Evolutionary conservation across 2,888 invertebrate genomes (phyloP).

Genomic region (Noctua comes): DNA sequence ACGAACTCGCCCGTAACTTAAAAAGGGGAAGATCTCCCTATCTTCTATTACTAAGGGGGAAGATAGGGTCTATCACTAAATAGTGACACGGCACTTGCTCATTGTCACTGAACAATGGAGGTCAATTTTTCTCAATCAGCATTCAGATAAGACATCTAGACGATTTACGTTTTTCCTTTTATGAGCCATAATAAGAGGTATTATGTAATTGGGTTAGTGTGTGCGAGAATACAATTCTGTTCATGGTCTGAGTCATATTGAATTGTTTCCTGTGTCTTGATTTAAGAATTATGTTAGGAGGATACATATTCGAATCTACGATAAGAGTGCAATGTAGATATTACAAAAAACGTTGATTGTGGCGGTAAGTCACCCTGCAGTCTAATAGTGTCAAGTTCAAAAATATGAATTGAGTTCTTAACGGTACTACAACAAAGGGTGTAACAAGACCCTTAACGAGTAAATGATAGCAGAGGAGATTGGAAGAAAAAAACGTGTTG

Average conservation of each 20-base stretch:
- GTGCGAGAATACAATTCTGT: neutral
- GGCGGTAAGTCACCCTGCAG: neutral
- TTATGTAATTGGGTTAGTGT: constrained; percentile 17
- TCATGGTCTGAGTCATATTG: neutral
- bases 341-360: neutral
- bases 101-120: constrained; percentile 47
- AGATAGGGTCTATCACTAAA: constrained; percentile 34
- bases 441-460: too few relatives aligned
- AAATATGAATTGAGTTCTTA: neutral
- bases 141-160: constrained; percentile 36
- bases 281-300: neutral
- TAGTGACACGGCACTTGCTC: constrained; percentile 28
- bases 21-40: constrained; percentile 17
- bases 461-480: too few relatives aligned
- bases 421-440: neutral
- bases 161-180: constrained; percentile 11
- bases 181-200: constrained; percentile 22
- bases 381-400: neutral
- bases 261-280: constrained; percentile 4
- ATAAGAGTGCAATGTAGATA: too few relatives aligned
- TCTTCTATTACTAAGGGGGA: constrained; percentile 9
- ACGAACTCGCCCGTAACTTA: constrained; percentile 19
- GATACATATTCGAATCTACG: neutral
- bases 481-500: too few relatives aligned
- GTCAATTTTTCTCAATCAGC: constrained; percentile 52